Conservation (phyloP, 2,797 vertebrate species). For the Craterocephalus amniculus region DNA sequence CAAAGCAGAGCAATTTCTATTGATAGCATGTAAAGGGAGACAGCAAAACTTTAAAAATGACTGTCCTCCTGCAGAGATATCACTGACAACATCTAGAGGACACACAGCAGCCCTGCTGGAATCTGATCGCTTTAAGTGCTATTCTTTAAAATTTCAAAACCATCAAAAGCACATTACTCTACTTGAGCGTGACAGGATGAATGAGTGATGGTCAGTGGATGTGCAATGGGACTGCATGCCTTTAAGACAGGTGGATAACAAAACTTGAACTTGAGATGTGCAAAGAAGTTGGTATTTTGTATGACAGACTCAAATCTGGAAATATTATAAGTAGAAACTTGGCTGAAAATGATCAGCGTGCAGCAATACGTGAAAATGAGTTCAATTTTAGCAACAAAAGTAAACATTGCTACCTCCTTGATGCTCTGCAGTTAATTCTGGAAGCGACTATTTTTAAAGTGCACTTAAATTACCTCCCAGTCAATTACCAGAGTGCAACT, state of each 20-base stretch:
- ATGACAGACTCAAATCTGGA: not conserved
- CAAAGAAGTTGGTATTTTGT: slow-evolving; percentile 42
- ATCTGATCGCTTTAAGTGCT: slow-evolving; percentile 80
- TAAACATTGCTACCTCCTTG: slow-evolving; percentile 39
- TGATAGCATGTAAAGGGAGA: slow-evolving; percentile 79
- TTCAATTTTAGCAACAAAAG: slow-evolving; percentile 32
- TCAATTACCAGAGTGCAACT: slow-evolving; percentile 86
- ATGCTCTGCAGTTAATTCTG: slow-evolving; percentile 59
- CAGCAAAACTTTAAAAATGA: slow-evolving; percentile 80
- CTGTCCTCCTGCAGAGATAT: slow-evolving; percentile 71
- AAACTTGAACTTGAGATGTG: slow-evolving; percentile 33
- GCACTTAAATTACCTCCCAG: slow-evolving; percentile 73
- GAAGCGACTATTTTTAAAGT: slow-evolving; percentile 67
- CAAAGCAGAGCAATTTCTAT: slow-evolving; percentile 71
- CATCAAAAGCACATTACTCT: slow-evolving; percentile 79
- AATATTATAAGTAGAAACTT: not conserved
- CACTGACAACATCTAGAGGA: slow-evolving; percentile 82
- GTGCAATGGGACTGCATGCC: slow-evolving; percentile 54
- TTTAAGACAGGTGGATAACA: slow-evolving; percentile 47
- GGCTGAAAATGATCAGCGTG: not conserved
- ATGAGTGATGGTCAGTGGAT: slow-evolving; percentile 74
- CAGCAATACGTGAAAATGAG: slow-evolving; percentile 7
- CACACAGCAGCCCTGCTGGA: slow-evolving; percentile 71
- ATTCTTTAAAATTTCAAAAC: slow-evolving; percentile 79
- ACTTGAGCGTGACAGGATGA: slow-evolving; percentile 72